Conservation (phyloP, 1,140 invertebrate genomes). For the Sycobia sp. region DNA sequence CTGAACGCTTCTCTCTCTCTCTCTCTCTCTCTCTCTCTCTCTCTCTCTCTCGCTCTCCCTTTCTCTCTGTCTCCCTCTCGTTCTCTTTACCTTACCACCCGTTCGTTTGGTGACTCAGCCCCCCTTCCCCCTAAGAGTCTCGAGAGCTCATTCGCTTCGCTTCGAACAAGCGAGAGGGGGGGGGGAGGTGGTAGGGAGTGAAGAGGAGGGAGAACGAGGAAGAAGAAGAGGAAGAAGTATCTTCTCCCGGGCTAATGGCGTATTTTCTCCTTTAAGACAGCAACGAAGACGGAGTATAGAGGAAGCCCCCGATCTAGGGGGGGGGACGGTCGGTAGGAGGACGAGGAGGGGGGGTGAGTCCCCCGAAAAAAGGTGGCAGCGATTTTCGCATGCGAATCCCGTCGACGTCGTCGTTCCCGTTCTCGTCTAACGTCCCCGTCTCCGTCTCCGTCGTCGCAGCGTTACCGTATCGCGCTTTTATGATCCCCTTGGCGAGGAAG, state of each 20-base stretch:
- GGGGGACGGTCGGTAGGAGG: too few species aligned
- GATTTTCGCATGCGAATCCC: slow-evolving; percentile 13
- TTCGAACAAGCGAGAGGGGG: not conserved
- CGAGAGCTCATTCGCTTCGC: not conserved
- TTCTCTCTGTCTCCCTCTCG: not conserved
- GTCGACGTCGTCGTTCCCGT: too few species aligned
- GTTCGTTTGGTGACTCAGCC: slow-evolving; percentile 5
- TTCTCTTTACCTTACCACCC: not conserved
- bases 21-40: not conserved
- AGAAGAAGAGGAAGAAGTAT: too few species aligned
- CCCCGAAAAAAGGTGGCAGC: not conserved
- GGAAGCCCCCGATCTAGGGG: too few species aligned
- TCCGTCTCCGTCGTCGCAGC: too few species aligned
- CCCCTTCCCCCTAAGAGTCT: not conserved
- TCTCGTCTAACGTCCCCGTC: too few species aligned
- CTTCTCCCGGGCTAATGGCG: slow-evolving; percentile 11
- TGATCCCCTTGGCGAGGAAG: not conserved
- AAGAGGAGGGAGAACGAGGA: too few species aligned
- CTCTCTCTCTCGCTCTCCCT: not conserved
- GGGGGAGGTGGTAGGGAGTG: too few species aligned
- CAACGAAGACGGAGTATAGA: too few species aligned
- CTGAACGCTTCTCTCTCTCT: not conserved
- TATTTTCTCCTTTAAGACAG: slow-evolving; percentile 2
- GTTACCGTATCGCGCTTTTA: slow-evolving; percentile 7
- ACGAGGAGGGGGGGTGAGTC: too few species aligned